Conservation (phyloP, 2,888 invertebrate species). For the Nebria salina region DNA sequence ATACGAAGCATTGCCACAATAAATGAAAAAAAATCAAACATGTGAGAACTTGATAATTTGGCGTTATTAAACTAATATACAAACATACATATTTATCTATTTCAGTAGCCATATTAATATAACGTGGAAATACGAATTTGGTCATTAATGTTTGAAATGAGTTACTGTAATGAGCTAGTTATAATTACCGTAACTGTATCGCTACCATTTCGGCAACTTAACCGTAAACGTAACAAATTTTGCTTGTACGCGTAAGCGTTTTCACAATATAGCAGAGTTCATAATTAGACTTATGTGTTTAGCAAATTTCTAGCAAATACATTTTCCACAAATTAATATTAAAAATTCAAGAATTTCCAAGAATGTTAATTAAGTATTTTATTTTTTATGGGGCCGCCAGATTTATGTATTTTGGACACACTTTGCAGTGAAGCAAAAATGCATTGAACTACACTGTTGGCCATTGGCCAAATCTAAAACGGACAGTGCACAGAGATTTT, state of each 20-base stretch:
- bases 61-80: no score
- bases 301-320: no score
- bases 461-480: conserved; percentile 39
- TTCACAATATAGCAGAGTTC: no score
- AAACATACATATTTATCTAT: neutral
- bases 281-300: no score
- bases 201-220: neutral
- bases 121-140: neutral
- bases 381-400: neutral
- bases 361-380: no score
- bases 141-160: neutral
- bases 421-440: conserved; percentile 33
- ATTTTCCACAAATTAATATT: no score
- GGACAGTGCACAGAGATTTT: conserved; percentile 25
- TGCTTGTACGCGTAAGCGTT: neutral
- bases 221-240: conserved; percentile 1
- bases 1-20: no score
- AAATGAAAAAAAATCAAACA: no score
- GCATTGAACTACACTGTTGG: conserved; percentile 40
- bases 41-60: no score
- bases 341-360: no score
- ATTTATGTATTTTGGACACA: conserved; percentile 35
- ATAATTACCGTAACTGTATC: neutral
- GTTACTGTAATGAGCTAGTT: neutral
- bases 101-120: neutral